phyloP scores from a whole-genome alignment of 2,888 invertebrate species.

The Parnassius mnemosyne region DNA sequence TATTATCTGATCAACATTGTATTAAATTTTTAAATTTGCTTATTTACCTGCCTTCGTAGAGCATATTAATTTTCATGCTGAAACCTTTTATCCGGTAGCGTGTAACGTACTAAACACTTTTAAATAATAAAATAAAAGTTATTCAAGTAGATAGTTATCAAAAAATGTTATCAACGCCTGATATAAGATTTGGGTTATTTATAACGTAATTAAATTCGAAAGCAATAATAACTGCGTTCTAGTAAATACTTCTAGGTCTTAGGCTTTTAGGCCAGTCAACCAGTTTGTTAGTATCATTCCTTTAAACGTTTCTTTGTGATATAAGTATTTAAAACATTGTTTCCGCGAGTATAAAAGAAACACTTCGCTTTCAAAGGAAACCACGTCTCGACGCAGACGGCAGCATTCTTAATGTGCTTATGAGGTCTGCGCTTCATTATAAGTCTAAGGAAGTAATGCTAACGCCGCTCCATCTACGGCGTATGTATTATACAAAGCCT shows the following conservation, averaged over 20 bases:
- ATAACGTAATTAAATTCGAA: no score
- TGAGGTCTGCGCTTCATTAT: constrained; percentile 11
- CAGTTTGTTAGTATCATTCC: not conserved
- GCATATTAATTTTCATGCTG: no score
- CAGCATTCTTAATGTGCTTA: constrained; percentile 22
- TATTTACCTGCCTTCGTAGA: no score
- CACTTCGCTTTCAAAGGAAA: constrained; percentile 23
- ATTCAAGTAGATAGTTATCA: no score
- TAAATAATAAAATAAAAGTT: no score
- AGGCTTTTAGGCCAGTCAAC: not conserved
- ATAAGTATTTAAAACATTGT: constrained; percentile 19
- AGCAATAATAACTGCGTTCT: not conserved
- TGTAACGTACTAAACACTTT: no score
- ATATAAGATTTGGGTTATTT: no score
- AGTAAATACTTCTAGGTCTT: not conserved
- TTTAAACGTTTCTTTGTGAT: constrained; percentile 11
- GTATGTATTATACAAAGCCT: constrained; percentile 3
- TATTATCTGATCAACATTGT: no score
- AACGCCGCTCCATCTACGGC: constrained; percentile 23
- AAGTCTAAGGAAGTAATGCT: constrained; percentile 28
- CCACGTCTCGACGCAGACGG: constrained; percentile 19
- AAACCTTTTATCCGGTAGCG: no score
- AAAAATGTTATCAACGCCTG: no score
- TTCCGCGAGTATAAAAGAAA: constrained; percentile 23
- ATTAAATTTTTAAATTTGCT: no score